Evolutionary conservation across 2,113 vertebrate genomes (phyloP).

Genomic region (Trematocara nigrifrons): DNA sequence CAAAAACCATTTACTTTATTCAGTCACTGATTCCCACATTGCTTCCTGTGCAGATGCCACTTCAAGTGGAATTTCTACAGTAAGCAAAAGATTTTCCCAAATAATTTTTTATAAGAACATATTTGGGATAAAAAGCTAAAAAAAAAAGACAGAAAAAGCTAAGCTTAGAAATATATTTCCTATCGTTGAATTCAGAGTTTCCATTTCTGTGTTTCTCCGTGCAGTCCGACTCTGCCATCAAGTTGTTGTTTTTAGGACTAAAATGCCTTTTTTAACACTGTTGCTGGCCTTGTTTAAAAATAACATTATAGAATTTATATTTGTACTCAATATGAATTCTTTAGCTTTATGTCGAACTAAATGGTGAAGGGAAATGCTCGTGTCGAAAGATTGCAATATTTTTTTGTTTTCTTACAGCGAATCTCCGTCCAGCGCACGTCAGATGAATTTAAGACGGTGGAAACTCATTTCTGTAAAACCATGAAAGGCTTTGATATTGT

Average conservation of each 20-base stretch:
- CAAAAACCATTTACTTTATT: neutral
- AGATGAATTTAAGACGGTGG: constrained; percentile 47
- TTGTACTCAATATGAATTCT: neutral
- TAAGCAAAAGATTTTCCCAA: neutral
- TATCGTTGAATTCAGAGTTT: fast-evolving
- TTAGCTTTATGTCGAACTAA: neutral
- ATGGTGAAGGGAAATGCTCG: fast-evolving
- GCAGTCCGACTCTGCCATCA: neutral
- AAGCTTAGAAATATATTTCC: neutral
- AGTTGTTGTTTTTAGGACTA: neutral
- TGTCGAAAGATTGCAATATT: neutral
- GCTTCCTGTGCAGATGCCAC: fast-evolving
- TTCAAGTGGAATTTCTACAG: neutral
- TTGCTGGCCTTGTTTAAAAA: neutral
- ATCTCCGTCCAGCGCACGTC: constrained; percentile 15
- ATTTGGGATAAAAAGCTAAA: fast-evolving
- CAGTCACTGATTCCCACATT: neutral
- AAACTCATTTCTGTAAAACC: constrained; percentile 59
- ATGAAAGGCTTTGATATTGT: constrained; percentile 45
- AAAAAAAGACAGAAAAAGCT: neutral
- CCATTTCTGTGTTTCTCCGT: neutral
- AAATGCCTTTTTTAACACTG: neutral
- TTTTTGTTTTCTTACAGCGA: constrained; percentile 27
- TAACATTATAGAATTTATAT: neutral
- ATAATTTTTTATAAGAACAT: neutral